Evolutionary conservation across 2,797 vertebrate species (phyloP).

Genomic region (Cyclopterus lumpus): DNA sequence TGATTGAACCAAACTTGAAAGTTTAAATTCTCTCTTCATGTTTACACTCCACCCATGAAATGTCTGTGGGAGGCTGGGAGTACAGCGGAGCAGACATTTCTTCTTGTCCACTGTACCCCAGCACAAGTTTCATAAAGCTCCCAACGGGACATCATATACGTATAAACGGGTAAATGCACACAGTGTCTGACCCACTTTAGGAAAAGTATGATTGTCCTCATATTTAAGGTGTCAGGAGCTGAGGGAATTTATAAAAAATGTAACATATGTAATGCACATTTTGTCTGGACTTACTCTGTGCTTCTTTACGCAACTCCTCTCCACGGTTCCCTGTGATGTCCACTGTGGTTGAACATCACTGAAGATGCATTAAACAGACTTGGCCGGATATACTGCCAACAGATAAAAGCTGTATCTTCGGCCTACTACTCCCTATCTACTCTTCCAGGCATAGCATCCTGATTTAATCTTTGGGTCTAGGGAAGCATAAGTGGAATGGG

Average conservation of each 20-base stretch:
- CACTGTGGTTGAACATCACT: not conserved
- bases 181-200: conserved; percentile 10
- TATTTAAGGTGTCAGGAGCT: conserved; percentile 18
- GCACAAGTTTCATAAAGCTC: conserved; percentile 16
- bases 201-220: conserved; percentile 4
- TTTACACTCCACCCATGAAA: not conserved
- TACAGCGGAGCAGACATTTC: not conserved
- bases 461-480: not conserved
- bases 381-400: not conserved
- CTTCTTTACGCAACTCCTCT: not conserved
- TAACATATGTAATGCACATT: conserved; percentile 2
- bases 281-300: not conserved
- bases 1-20: not conserved
- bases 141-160: not conserved
- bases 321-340: conserved; percentile 5
- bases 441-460: not conserved
- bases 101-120: not conserved
- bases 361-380: not conserved
- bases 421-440: not conserved
- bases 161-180: conserved; percentile 4
- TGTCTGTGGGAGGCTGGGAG: not conserved
- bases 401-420: conserved; percentile 4
- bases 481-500: conserved; percentile 1
- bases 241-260: conserved; percentile 6
- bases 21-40: not conserved